Base-by-base conservation (phyloP, 2,113 vertebrate genomes). In the Pseudorectes ferrugineus region DNA sequence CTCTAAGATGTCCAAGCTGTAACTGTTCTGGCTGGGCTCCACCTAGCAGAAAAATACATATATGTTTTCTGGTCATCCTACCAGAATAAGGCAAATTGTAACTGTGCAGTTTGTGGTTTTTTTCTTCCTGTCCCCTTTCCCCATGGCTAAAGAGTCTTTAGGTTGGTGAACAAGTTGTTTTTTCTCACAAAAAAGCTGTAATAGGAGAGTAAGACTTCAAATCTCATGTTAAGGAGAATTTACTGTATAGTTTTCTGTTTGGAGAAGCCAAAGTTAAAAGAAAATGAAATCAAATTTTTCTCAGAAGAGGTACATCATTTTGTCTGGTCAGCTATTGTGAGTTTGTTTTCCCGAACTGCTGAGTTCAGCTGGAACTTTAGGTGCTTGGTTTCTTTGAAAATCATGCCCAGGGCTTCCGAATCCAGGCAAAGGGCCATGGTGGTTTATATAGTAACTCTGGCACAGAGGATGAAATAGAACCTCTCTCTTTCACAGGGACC, bases 321-420 rank as follows among this genome's bases (percentile, higher is more conserved):
- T 61, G 25, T 71, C 29, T 70, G 46, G 23, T 87, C 59, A 51
- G 35, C 62, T 77, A 23, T n/a, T 45, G 45, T 49, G 36, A 72
- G 33, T 55, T 92, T 79, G 31, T 70, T 89, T 92, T 74, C 55
- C 51, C 2, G 8, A 77, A 61, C 49, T 76, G 28, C 42, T 80
- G 76, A 70, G 38, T 86, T 70, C 76, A 74, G 36, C 58, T 90
- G 62, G 24, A 95, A 85, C n/a, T 83, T 67, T 33, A 83, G 71
- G 45, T 85, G 31, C 58, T 83, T 74, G 62, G 11, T 74, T 0
- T 2, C 87, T 95, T 70, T 92, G 65, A 84, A 81, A 89, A 77
- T 84, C 42, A 38, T 9, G 12, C 33, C 46, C 2, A n/a, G 40
- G 51, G 24, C 38, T 84, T 95, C 55, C 31, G 91, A 62, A 77